These are phyloP conservation scores for Nymphicus hollandicus DNA, from an alignment of 2,113 vertebrate species.

Conservation along the genomic window DNA sequence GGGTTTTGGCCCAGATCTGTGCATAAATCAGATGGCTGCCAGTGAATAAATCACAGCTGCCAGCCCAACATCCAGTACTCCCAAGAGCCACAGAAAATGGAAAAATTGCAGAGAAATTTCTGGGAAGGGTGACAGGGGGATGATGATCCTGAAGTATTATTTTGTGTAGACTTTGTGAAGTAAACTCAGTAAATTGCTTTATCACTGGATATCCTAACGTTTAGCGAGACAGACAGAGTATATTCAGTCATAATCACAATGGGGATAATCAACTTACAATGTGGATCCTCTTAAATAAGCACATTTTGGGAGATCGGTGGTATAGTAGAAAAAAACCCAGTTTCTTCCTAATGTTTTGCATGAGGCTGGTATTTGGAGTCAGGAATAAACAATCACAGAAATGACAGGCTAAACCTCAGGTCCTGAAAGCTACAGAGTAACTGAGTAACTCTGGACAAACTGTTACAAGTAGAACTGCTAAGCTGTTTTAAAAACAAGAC, in stretches of 20 bases:
- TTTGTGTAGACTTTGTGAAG: not conserved
- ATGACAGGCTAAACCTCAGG: not conserved
- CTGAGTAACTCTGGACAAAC: not conserved
- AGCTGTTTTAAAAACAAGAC: not conserved
- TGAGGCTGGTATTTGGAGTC: not conserved
- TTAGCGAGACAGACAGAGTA: not conserved
- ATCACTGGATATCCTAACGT: not conserved
- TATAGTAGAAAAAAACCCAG: accelerated
- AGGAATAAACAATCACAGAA: not conserved
- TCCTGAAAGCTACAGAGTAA: not conserved
- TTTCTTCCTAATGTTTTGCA: not conserved
- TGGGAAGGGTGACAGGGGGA: not conserved
- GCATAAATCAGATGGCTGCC: not conserved
- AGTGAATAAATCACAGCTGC: not conserved
- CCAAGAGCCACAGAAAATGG: not conserved
- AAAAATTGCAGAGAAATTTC: not conserved
- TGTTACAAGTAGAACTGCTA: not conserved
- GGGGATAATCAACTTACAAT: not conserved
- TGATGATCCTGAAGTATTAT: not conserved
- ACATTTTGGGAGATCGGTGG: not conserved
- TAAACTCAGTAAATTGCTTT: not conserved
- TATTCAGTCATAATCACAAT: not conserved
- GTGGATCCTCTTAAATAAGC: not conserved
- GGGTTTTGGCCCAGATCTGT: not conserved
- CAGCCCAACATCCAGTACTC: not conserved